Percentiles rank a stretch among this genome's conserved stretches.
Conservation (phyloP, 2,797 vertebrate species). For the Hippopotamyrus pictus region DNA sequence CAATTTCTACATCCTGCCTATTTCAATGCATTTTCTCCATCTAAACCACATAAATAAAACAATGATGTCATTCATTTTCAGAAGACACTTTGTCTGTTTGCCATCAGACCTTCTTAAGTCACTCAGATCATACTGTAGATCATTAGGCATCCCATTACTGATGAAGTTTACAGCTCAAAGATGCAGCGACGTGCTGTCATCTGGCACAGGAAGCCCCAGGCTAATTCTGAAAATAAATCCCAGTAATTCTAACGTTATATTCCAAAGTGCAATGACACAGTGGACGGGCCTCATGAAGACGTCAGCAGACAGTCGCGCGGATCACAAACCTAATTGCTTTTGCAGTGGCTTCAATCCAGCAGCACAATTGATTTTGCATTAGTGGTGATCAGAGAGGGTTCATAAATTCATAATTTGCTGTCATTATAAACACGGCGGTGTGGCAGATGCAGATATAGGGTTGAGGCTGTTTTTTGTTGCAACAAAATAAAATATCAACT, state of each 20-base stretch:
- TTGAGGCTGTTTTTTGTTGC: background rate
- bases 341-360: background rate
- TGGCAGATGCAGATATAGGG: background rate
- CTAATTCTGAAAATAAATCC: background rate
- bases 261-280: background rate
- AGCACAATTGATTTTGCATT: background rate
- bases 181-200: background rate
- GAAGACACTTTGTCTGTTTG: background rate
- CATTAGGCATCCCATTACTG: background rate
- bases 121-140: background rate
- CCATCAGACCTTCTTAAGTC: background rate
- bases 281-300: background rate
- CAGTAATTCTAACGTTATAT: background rate
- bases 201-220: background rate
- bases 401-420: background rate
- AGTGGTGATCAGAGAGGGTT: background rate
- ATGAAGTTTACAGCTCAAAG: background rate
- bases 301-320: background rate
- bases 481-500: background rate
- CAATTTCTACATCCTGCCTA: background rate
- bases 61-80: background rate
- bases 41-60: background rate
- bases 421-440: background rate
- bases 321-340: background rate
- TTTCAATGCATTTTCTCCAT: background rate